A percentile compares a stretch with the other conserved stretches of the same genome.
These are phyloP conservation scores for Acanthurus tractus DNA, from an alignment of 2,797 vertebrate species.

Conservation along the genomic window DNA sequence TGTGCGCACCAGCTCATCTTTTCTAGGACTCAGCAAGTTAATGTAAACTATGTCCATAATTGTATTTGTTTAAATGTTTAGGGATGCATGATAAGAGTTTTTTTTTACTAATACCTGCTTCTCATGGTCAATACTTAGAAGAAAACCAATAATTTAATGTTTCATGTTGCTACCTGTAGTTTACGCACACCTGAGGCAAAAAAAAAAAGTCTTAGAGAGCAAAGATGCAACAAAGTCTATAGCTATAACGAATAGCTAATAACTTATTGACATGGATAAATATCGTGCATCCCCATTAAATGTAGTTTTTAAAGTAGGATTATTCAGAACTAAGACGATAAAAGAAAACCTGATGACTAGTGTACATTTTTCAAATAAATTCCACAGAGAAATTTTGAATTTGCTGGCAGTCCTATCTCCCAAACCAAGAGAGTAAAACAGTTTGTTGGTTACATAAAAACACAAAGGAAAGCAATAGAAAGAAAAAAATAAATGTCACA, in stretches of 20 bases:
- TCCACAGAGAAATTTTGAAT: conserved; percentile 16
- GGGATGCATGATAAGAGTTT: too few species aligned
- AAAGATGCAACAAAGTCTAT: too few species aligned
- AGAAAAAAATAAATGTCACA: conserved; percentile 58
- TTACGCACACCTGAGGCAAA: too few species aligned
- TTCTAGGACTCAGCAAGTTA: conserved; percentile 22
- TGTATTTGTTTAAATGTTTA: too few species aligned
- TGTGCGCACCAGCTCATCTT: conserved; percentile 26
- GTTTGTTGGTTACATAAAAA: conserved; percentile 51
- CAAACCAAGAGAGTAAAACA: conserved; percentile 34
- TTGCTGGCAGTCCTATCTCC: neutral
- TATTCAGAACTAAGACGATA: neutral
- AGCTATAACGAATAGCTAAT: too few species aligned
- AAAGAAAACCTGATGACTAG: conserved; percentile 8
- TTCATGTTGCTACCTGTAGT: too few species aligned
- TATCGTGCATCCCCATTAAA: neutral
- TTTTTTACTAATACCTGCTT: too few species aligned
- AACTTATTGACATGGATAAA: too few species aligned
- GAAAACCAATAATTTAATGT: too few species aligned
- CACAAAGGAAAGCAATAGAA: conserved; percentile 43
- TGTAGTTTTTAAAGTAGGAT: conserved; percentile 15
- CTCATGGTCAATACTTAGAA: too few species aligned
- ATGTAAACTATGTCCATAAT: conserved; percentile 51
- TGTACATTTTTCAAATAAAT: conserved; percentile 25
- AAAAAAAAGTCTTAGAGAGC: too few species aligned